Conservation (phyloP, 2,888 invertebrate genomes). For the Nysson spinosus region DNA sequence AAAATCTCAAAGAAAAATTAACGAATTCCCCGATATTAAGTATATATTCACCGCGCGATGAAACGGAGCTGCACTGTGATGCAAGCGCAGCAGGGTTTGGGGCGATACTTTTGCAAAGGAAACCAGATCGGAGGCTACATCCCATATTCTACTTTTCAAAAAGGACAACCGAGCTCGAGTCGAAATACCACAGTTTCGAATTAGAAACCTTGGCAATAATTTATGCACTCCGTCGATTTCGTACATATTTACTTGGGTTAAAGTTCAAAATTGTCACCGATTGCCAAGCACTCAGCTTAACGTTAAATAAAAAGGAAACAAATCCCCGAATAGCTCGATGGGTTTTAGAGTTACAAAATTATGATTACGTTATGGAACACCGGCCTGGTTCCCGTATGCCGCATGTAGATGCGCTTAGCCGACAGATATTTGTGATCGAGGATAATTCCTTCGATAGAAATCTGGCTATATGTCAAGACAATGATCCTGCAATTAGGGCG, state of each 20-base stretch:
- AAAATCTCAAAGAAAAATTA: background rate
- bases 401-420: conserved; percentile 9
- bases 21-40: background rate
- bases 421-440: background rate
- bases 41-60: background rate
- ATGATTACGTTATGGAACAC: conserved; percentile 6
- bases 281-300: no score
- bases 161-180: background rate
- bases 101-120: background rate
- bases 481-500: background rate
- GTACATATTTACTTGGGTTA: background rate
- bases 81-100: no score
- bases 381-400: background rate
- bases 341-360: conserved; percentile 3
- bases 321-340: conserved; percentile 6
- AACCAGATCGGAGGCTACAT: background rate
- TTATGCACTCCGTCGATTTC: background rate
- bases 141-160: background rate
- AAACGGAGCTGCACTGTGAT: background rate
- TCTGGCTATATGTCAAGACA: background rate
- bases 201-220: background rate
- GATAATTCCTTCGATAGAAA: conserved; percentile 1
- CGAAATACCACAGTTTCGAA: background rate
- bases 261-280: background rate
- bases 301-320: background rate